Conservation (phyloP, 2,888 invertebrate species). For the Cotesia congregata region DNA sequence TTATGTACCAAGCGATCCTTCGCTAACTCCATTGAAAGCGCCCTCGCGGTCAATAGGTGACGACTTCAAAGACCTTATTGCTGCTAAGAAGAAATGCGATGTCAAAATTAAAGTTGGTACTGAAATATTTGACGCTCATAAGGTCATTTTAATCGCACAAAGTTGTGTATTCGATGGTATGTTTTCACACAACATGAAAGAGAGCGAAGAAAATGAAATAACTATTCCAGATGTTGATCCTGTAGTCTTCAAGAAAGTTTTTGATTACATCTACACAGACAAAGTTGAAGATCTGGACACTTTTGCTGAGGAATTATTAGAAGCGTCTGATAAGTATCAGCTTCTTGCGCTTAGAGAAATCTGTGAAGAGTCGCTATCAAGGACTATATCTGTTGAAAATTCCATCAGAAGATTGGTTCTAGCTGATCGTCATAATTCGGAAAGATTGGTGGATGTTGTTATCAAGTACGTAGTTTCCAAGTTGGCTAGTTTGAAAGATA, state of each 20-base stretch:
- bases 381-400: constrained; percentile 9
- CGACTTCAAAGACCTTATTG: no score
- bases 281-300: background rate
- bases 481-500: no score
- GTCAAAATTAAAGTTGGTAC: no score
- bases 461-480: background rate
- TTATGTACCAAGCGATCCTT: no score
- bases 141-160: no score
- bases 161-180: background rate
- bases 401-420: background rate
- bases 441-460: background rate
- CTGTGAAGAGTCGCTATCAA: background rate
- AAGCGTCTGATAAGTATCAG: constrained; percentile 10
- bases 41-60: no score
- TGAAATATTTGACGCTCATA: no score
- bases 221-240: background rate
- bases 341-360: background rate
- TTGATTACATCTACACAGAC: constrained; percentile 19
- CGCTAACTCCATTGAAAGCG: no score
- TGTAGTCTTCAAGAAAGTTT: background rate
- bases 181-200: background rate
- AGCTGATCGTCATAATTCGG: background rate
- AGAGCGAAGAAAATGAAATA: background rate
- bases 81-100: no score
- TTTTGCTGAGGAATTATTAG: background rate